Base-by-base conservation (phyloP, 1,140 invertebrate species). In the Drosophila murphyi region DNA sequence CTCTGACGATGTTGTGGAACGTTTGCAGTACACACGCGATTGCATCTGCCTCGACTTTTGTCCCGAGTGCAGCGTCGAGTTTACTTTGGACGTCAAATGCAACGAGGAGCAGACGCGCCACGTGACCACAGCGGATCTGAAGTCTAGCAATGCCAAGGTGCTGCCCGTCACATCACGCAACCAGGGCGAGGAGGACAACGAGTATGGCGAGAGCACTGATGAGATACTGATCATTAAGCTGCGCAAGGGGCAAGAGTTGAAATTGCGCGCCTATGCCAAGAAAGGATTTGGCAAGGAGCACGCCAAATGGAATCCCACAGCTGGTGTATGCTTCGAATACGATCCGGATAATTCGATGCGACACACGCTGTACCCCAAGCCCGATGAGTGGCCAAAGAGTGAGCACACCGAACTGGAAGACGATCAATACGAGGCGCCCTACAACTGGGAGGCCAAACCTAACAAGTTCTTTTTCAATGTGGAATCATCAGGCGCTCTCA, bases 271-370 rank as follows among this genome's bases (percentile, higher is more conserved):
- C 12, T 99, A 98, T 94, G 99, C 98, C 0, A 98, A 98, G 78
- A 97, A 97, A 93, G 95, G 98, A 34, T 99, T 99, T 94, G 99
- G 98, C 2, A 99, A 99, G 93, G 99, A 99, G 92, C 99, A 99
- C 94, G 99, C 99, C 1, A 99, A 99, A 93, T 99, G 99, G 99
- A 99, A 99, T 94, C 99, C 99, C 8, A 99, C 99, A 2, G 97
- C 97, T 76, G 98, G 98, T 65, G 98, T 99, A 8, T 96, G 96
- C 43, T 99, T 99, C 93, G 99, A 99, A 93, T 99, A 99, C 94
- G 99, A 99, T 94, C 99, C 99, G 3, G 99, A 99, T 92, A 99
- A 99, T 94, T 94, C 96, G 1, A 96, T 99, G 94, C 94, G 98
- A 57, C 99, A 99, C 90, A 99, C 99, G 1, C 94, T 98, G 2